Percentiles rank a stretch among this genome's conserved stretches.
Conservation (phyloP, 2,888 invertebrate genomes). For the Phorcus lineatus region DNA sequence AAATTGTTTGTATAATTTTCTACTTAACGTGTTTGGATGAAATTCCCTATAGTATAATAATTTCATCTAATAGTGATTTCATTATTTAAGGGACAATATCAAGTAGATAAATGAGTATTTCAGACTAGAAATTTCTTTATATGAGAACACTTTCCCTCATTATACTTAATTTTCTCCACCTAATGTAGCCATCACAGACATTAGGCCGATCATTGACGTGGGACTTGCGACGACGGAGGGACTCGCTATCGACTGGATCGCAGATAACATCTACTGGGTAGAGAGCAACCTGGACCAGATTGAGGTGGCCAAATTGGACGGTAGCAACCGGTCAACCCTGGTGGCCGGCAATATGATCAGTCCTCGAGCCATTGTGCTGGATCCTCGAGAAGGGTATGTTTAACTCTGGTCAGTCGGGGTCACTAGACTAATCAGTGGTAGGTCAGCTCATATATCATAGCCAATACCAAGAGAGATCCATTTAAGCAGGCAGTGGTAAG, state of each 20-base stretch:
- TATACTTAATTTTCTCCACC: no score
- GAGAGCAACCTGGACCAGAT: constrained; percentile 77
- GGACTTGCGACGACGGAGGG: constrained; percentile 91
- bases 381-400: constrained; percentile 85
- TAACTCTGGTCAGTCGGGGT: not conserved
- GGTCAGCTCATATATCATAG: no score
- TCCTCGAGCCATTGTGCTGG: constrained; percentile 91
- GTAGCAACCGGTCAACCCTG: constrained; percentile 83
- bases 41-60: no score
- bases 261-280: constrained; percentile 77
- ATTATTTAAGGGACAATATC: no score
- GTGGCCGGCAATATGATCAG: constrained; percentile 90
- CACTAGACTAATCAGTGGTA: not conserved
- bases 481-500: no score
- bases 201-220: constrained; percentile 87
- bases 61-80: no score
- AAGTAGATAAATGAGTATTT: no score
- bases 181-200: constrained; percentile 79
- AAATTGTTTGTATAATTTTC: no score
- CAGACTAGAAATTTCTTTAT: no score
- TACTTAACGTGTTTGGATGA: no score
- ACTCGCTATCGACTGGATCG: constrained; percentile 77
- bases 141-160: no score
- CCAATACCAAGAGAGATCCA: no score
- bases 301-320: constrained; percentile 77